phyloP scores from a whole-genome alignment of 2,888 invertebrate genomes.

The Alloplasta piceator region DNA sequence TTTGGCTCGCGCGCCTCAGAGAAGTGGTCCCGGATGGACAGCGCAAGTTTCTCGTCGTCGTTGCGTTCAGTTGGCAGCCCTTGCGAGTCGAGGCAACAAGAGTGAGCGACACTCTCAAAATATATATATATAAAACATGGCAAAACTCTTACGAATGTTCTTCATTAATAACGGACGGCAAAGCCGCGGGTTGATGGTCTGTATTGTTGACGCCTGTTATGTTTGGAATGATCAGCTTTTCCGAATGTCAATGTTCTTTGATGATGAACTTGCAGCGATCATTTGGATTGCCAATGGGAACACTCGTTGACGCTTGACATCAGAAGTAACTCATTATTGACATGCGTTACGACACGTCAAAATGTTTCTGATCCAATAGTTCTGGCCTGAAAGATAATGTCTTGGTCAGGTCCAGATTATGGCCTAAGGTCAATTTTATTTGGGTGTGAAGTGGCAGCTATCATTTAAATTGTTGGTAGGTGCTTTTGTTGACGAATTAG shows the following conservation, averaged over 20 bases:
- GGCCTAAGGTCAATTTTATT: too few relatives aligned
- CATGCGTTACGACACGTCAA: neutral
- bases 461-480: too few relatives aligned
- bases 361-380: too few relatives aligned
- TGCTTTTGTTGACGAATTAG: too few relatives aligned
- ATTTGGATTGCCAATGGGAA: neutral
- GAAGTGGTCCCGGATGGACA: slow-evolving; percentile 44
- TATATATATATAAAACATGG: slow-evolving; percentile 19
- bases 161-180: slow-evolving; percentile 48
- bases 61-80: slow-evolving; percentile 41
- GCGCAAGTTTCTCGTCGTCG: slow-evolving; percentile 56
- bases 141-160: slow-evolving; percentile 48
- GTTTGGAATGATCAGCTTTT: neutral
- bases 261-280: neutral
- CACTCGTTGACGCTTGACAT: too few relatives aligned
- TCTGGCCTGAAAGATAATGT: too few relatives aligned
- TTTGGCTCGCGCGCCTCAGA: slow-evolving; percentile 33
- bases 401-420: too few relatives aligned
- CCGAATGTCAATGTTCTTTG: slow-evolving; percentile 2
- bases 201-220: neutral
- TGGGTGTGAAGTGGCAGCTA: too few relatives aligned
- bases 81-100: slow-evolving; percentile 27
- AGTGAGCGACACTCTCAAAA: slow-evolving; percentile 46
- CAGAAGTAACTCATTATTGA: slow-evolving; percentile 45
- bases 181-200: neutral